Evolutionary conservation across 2,797 vertebrate genomes (phyloP).

Genomic region (Leptodactylus fallax): DNA sequence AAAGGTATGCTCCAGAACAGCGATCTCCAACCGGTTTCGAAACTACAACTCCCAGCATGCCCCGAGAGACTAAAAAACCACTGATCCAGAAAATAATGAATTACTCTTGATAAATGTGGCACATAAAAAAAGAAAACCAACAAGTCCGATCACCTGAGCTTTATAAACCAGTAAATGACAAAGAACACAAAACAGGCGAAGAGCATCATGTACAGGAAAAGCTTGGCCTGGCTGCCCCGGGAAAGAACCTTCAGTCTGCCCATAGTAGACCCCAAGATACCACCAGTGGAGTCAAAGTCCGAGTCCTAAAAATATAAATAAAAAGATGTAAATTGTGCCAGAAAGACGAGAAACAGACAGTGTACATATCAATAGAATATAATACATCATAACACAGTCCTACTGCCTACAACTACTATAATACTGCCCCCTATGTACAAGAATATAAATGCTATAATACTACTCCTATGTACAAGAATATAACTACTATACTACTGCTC

Average conservation of each 20-base stretch:
- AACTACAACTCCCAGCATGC: background rate
- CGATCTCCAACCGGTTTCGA: no score
- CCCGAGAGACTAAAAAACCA: background rate
- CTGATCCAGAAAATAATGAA: background rate
- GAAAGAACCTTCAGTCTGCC: constrained; percentile 90
- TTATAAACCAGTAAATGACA: constrained; percentile 95
- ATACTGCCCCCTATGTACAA: no score
- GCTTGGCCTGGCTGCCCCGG: constrained; percentile 92
- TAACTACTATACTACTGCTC: no score
- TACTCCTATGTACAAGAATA: background rate
- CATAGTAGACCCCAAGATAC: constrained; percentile 91
- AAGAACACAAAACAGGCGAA: constrained; percentile 95
- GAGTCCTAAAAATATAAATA: constrained; percentile 80
- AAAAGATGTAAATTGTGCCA: background rate
- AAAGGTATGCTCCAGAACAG: background rate
- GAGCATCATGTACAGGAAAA: constrained; percentile 94
- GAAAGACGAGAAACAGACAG: background rate
- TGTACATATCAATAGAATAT: background rate
- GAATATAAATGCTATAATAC: background rate
- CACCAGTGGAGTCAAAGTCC: constrained; percentile 93
- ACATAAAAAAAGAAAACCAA: constrained; percentile 31
- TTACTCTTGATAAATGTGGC: constrained; percentile 43
- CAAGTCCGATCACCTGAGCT: constrained; percentile 76
- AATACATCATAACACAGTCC: background rate
- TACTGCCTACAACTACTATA: background rate